These are phyloP conservation scores for Leistus spinibarbis DNA, from an alignment of 2,888 invertebrate species.

Conservation along the genomic window DNA sequence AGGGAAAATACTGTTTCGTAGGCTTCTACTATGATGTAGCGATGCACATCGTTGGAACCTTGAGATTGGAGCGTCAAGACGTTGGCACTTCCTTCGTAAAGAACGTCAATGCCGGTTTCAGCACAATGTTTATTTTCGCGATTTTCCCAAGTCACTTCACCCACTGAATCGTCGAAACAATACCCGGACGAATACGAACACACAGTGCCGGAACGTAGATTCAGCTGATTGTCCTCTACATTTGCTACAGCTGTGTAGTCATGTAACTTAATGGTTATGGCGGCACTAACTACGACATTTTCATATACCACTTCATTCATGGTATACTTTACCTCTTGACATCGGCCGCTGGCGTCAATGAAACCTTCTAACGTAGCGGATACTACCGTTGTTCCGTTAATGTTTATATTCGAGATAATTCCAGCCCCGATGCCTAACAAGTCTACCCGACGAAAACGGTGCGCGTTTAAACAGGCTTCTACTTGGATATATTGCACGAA, in stretches of 20 bases:
- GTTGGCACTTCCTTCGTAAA: conserved; percentile 21
- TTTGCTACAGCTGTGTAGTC: conserved; percentile 21
- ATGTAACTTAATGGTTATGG: conserved; percentile 5
- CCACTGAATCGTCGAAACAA: conserved; percentile 22
- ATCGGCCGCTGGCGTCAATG: too few relatives aligned
- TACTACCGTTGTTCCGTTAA: conserved; percentile 23
- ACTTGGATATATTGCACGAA: too few relatives aligned
- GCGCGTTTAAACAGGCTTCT: too few relatives aligned
- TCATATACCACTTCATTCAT: conserved; percentile 13
- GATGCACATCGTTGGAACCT: background rate
- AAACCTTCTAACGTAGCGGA: too few relatives aligned
- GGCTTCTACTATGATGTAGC: conserved; percentile 5
- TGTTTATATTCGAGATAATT: background rate
- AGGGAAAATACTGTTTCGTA: conserved; percentile 12
- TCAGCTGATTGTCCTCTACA: conserved; percentile 12
- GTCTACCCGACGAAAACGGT: conserved; percentile 10
- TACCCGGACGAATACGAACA: background rate
- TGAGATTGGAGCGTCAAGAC: background rate
- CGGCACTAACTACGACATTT: conserved; percentile 21
- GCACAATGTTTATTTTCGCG: too few relatives aligned
- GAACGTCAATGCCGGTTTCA: conserved; percentile 7
- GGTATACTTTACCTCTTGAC: background rate
- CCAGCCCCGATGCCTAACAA: conserved; percentile 8
- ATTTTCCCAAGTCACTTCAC: conserved; percentile 24
- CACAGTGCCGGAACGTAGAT: conserved; percentile 15